Evolutionary conservation across 2,888 invertebrate genomes (phyloP), one percentile per base, ranked within the genome.

Genomic region (Mythimna ferrago): DNA sequence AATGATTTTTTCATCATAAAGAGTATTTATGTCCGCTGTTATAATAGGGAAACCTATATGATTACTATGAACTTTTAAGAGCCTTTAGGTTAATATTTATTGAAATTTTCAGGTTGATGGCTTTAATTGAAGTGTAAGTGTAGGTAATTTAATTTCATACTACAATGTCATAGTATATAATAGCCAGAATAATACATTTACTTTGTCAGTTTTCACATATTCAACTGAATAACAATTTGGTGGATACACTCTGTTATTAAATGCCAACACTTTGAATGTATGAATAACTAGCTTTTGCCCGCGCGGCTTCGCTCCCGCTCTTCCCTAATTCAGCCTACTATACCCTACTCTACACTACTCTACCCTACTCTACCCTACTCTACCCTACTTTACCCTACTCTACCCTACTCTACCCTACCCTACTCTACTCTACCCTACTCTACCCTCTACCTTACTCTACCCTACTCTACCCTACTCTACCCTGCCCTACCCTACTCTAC

Each of bases 171-270:
- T 35, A 16, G 16, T 35, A 61, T 26, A 2, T 63, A 19, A 44
- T 63, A 7, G 9, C 60, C n/a, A 7, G 32, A 73, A 67, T 61
- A 32, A 32, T 21, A 56, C 7, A 10, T 5, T 14, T 61, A 61
- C 21, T 54, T 66, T 38, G n/a, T 73, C 44, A 53, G 66, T 66
- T 53, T 66, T 54, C 44, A 61, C 11, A 61, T 66, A 73, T 54
- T 73, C 66, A n/a, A 60, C 41, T n/a, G 21, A 44, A 35, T 26
- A 60, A 58, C 26, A 66, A 73, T 73, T 60, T 73, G 10, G 41
- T 41, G 19, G 11, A 26, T 11, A 19, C 9, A 6, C 38, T 21
- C 6, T 21, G 54, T 54, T 54, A 56, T 41, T 56, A 41, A 66
- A 66, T 56, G 38, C 38, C 35, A 65, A 54, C 53, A 54, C 41